Conservation (phyloP, 2,888 invertebrate species). For the Phengaris arion region DNA sequence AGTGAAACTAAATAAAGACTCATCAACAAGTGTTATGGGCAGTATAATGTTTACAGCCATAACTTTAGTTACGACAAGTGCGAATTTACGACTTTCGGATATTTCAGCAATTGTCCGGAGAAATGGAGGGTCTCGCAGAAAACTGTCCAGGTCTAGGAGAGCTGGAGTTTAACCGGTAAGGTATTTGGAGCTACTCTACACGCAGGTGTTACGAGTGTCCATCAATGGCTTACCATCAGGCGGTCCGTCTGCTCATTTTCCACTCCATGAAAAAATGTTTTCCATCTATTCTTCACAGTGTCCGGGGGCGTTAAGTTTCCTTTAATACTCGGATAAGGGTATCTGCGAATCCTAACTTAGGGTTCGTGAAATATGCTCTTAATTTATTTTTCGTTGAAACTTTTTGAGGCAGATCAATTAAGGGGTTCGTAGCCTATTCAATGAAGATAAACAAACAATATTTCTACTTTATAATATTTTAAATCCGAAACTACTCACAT, state of each 20-base stretch:
- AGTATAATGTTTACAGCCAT: background rate
- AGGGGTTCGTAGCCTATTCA: background rate
- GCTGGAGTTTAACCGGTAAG: too few relatives aligned
- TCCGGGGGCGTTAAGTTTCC: background rate
- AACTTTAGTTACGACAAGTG: constrained; percentile 2
- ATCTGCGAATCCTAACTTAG: background rate
- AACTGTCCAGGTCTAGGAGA: background rate
- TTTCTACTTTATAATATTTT: too few relatives aligned
- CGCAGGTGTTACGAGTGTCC: background rate
- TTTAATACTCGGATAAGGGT: constrained; percentile 13
- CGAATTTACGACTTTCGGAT: constrained; percentile 1
- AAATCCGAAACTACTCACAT: too few relatives aligned
- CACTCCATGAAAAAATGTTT: background rate
- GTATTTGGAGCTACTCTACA: too few relatives aligned
- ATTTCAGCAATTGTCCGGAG: background rate
- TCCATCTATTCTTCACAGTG: background rate
- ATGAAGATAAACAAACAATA: too few relatives aligned
- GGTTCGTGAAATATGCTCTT: constrained; percentile 3
- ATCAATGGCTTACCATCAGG: background rate
- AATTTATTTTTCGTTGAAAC: constrained; percentile 14
- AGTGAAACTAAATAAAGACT: background rate
- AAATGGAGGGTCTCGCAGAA: background rate
- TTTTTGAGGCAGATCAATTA: background rate
- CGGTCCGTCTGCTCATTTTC: background rate
- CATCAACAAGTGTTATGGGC: background rate